phyloP scores from a whole-genome alignment of 2,113 vertebrate genomes.

The Hippocampus comes region DNA sequence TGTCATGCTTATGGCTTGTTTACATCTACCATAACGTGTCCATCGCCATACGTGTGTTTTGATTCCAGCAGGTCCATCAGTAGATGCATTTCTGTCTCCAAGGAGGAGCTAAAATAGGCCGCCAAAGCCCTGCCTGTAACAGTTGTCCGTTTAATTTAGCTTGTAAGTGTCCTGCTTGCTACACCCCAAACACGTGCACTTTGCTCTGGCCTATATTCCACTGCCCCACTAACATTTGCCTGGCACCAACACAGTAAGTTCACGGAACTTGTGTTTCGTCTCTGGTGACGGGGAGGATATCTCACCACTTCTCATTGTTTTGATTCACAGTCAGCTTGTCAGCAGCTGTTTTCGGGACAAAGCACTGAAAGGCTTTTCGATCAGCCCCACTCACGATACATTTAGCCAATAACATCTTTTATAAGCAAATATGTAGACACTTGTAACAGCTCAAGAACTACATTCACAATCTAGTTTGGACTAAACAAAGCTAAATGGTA shows the following conservation, averaged over 20 bases:
- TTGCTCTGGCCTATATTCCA: slow-evolving; percentile 57
- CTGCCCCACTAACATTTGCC: slow-evolving; percentile 45
- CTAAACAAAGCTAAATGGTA: background rate
- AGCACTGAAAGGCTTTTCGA: background rate
- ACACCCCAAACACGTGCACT: slow-evolving; percentile 8
- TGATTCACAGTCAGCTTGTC: background rate
- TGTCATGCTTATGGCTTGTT: slow-evolving; percentile 26
- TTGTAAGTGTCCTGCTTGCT: slow-evolving; percentile 47
- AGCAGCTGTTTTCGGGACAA: background rate
- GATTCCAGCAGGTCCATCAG: slow-evolving; percentile 22
- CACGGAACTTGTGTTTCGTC: slow-evolving; percentile 4
- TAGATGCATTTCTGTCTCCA: slow-evolving; percentile 42
- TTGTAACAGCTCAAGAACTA: background rate
- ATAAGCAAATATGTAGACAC: background rate
- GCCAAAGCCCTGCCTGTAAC: slow-evolving; percentile 48
- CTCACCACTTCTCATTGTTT: background rate
- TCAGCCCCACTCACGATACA: background rate
- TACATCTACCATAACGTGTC: slow-evolving; percentile 26
- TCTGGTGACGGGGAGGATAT: too few relatives aligned
- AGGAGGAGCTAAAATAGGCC: slow-evolving; percentile 60
- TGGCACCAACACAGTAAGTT: slow-evolving; percentile 31
- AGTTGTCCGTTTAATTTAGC: slow-evolving; percentile 71
- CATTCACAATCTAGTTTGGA: background rate
- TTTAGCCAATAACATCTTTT: background rate
- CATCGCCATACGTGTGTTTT: slow-evolving; percentile 24